Base-by-base conservation (phyloP, 2,888 invertebrate species). In the Eilema depressum region DNA sequence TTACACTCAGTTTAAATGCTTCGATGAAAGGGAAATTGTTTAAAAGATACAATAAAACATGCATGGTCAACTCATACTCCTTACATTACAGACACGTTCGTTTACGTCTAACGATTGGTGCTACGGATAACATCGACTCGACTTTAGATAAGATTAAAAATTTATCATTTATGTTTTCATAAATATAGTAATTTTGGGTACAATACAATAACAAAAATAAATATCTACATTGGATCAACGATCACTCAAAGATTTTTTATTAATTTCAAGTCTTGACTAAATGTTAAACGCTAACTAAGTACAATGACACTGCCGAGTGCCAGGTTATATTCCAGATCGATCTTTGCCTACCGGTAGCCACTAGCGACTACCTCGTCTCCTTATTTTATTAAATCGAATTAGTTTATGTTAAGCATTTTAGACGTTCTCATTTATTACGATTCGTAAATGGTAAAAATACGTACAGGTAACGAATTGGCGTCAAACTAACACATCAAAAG, bases 151-250 rank as follows among this genome's bases (percentile, higher is more conserved):
- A 83, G 80, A 83, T 87, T 88, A 87, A 87, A 87, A 87, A 86
- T 85, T 88, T 89, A 89, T 88, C 83, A 84, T 79, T 84, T 83
- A 84, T 84, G 85, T 82, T 88, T 88, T 85, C 89, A 92, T 92
- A 93, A 91, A 93, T 92, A 93, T 92, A 92, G 88, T 88, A 89
- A 93, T 93, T 93, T 93, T 84, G 93, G 92, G 86, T 91, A 93
- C 91, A 94, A 93, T 92, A 94, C 88, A 89, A 93, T 94, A 94
- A 95, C 95, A 95, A 94, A 95, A 95, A 95, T 95, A 95, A 95
- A 95, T 94, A 95, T 95, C 94, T 95, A 95, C 93, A 95, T 92
- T 91, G 93, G 88, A 89, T 92, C 92, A 94, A 95, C 93, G 93
- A 94, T 91, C 92, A 91, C 91, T 89, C 93, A 88, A 91, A 89